A percentile compares a stretch with the other conserved stretches of the same genome.
These are phyloP conservation scores for Palloptera scutellata DNA, from an alignment of 2,888 invertebrate species.

Conservation along the genomic window DNA sequence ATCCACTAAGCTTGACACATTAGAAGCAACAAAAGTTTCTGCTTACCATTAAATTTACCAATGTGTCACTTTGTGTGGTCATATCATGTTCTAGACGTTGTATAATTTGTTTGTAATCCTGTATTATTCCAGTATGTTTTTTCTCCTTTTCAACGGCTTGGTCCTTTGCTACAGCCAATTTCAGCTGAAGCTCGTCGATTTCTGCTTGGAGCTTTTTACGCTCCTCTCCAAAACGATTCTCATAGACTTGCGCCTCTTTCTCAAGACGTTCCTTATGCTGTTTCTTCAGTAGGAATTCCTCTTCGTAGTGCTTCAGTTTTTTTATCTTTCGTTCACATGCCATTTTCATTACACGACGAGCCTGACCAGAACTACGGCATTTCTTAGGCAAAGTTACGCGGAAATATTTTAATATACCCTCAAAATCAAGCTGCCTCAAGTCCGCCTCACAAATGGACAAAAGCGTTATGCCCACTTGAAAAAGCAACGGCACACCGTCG, in stretches of 20 bases:
- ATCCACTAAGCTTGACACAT: not conserved
- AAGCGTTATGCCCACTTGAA: constrained; percentile 94
- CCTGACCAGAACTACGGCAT: constrained; percentile 89
- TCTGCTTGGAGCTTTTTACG: constrained; percentile 65
- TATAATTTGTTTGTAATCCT: constrained; percentile 92
- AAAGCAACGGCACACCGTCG: constrained; percentile 93
- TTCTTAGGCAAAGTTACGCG: constrained; percentile 96
- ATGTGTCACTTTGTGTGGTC: constrained; percentile 69
- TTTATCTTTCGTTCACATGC: constrained; percentile 93
- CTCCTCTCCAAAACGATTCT: constrained; percentile 69
- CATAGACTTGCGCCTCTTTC: constrained; percentile 73
- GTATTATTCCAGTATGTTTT: constrained; percentile 81
- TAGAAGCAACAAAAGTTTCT: not conserved
- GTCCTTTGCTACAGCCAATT: constrained; percentile 78
- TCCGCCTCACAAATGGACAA: constrained; percentile 92
- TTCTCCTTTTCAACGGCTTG: constrained; percentile 77
- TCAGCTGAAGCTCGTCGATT: constrained; percentile 73
- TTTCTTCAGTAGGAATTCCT: constrained; percentile 83
- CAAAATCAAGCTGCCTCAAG: constrained; percentile 91
- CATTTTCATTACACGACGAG: constrained; percentile 86
- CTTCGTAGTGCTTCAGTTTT: constrained; percentile 93
- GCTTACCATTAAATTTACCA: constrained; percentile 72
- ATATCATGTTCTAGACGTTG: constrained; percentile 85
- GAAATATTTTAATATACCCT: constrained; percentile 97
- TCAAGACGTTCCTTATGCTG: constrained; percentile 73